These are phyloP conservation scores for Invenusta paracnida DNA, from an alignment of 2,888 invertebrate genomes.

Conservation along the genomic window DNA sequence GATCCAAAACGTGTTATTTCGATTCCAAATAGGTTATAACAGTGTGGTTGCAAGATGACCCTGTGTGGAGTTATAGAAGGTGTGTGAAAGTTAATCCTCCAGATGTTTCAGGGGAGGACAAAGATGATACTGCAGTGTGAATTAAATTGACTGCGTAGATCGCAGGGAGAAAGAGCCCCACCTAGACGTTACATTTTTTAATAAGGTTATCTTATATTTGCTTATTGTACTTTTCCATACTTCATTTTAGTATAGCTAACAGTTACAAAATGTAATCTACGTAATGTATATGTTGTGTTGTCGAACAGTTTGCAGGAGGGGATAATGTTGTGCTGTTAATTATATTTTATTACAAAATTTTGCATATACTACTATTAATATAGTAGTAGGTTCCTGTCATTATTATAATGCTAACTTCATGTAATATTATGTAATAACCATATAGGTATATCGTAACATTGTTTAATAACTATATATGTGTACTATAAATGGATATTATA, in stretches of 20 bases:
- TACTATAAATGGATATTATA: too few relatives aligned
- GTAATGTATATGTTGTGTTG: neutral
- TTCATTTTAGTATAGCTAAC: neutral
- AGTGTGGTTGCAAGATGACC: too few relatives aligned
- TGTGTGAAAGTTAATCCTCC: neutral
- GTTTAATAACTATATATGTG: too few relatives aligned
- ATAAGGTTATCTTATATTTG: neutral
- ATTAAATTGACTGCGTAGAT: neutral
- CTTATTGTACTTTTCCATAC: neutral
- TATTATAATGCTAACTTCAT: too few relatives aligned
- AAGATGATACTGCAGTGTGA: neutral
- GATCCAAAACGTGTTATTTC: neutral
- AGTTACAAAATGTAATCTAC: neutral
- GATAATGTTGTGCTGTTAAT: neutral
- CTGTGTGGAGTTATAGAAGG: too few relatives aligned
- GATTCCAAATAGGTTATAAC: neutral
- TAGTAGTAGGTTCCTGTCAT: too few relatives aligned
- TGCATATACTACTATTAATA: too few relatives aligned
- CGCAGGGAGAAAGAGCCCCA: too few relatives aligned
- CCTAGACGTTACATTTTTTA: neutral
- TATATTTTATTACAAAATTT: too few relatives aligned
- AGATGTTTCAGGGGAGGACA: neutral
- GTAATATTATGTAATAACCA: too few relatives aligned
- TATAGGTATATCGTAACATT: too few relatives aligned
- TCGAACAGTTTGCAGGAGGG: neutral